Percentiles rank a stretch among this genome's conserved stretches.
Evolutionary conservation across 2,888 invertebrate genomes (phyloP).

Genomic region (Anthophora plumipes): DNA sequence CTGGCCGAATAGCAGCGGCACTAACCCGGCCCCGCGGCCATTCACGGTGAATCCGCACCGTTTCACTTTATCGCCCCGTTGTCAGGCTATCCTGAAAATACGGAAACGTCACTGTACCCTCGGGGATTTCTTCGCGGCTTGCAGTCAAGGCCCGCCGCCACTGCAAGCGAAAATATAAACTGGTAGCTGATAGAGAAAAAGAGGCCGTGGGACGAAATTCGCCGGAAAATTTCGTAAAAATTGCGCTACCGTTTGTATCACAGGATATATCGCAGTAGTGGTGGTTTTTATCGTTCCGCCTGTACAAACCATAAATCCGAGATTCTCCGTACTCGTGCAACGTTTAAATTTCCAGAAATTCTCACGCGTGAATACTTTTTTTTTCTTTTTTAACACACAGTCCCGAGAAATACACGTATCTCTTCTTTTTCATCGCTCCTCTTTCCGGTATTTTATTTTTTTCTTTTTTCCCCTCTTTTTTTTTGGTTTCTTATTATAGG

Average conservation of each 20-base stretch:
- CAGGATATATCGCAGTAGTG: background rate
- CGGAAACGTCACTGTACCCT: conserved; percentile 61
- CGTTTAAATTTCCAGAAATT: conserved; percentile 14
- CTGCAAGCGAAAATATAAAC: conserved; percentile 50
- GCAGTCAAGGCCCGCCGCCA: conserved; percentile 15
- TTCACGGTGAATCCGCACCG: conserved; percentile 65
- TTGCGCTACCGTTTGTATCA: conserved; percentile 17
- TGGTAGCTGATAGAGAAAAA: conserved; percentile 41
- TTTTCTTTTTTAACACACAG: background rate
- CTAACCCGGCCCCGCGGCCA: conserved; percentile 53
- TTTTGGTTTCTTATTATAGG: background rate
- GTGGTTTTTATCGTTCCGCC: conserved; percentile 20
- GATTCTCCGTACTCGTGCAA: background rate
- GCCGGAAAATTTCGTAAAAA: conserved; percentile 43
- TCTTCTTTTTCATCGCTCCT: background rate
- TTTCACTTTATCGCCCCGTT: conserved; percentile 71
- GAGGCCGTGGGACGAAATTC: conserved; percentile 8
- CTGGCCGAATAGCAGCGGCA: conserved; percentile 55
- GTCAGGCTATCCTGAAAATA: conserved; percentile 67
- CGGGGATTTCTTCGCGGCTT: conserved; percentile 50
- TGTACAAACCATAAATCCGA: conserved; percentile 17
- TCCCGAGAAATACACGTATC: background rate
- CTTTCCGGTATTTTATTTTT: too few relatives aligned
- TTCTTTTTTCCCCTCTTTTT: background rate
- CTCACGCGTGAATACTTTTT: background rate